These are phyloP conservation scores for Dolichomitus sp. DNA, from an alignment of 2,888 invertebrate genomes.

Conservation along the genomic window DNA sequence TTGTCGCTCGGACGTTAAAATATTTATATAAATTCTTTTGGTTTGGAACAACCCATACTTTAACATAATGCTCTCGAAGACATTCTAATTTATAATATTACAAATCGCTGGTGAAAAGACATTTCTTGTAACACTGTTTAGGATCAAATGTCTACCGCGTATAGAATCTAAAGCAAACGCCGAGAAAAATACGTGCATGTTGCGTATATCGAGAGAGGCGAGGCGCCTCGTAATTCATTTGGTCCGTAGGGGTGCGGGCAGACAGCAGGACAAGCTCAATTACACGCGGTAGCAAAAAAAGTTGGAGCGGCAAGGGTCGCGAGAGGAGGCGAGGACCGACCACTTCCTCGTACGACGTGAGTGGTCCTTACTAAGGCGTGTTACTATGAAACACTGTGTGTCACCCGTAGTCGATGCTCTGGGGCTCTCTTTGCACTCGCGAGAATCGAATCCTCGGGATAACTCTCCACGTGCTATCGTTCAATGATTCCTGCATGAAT, in stretches of 20 bases:
- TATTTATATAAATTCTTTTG: too few relatives aligned
- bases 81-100: not conserved
- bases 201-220: slow-evolving; percentile 41
- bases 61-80: not conserved
- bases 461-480: slow-evolving; percentile 15
- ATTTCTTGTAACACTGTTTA: not conserved
- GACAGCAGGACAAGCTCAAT: slow-evolving; percentile 81
- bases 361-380: slow-evolving; percentile 79
- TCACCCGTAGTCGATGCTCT: slow-evolving; percentile 59
- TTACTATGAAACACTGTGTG: slow-evolving; percentile 73
- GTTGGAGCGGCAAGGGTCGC: slow-evolving; percentile 54
- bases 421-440: slow-evolving; percentile 34
- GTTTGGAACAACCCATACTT: not conserved
- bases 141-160: not conserved
- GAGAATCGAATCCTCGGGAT: slow-evolving; percentile 43
- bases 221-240: slow-evolving; percentile 82
- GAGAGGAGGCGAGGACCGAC: slow-evolving; percentile 67
- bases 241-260: slow-evolving; percentile 63
- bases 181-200: slow-evolving; percentile 31
- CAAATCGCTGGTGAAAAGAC: not conserved
- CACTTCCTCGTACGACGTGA: slow-evolving; percentile 84
- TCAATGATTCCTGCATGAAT: slow-evolving; percentile 24
- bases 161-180: not conserved
- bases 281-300: slow-evolving; percentile 74
- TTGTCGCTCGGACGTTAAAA: too few relatives aligned